Conservation (phyloP, 2,888 invertebrate species). For the Caenorhabditis wallacei region DNA sequence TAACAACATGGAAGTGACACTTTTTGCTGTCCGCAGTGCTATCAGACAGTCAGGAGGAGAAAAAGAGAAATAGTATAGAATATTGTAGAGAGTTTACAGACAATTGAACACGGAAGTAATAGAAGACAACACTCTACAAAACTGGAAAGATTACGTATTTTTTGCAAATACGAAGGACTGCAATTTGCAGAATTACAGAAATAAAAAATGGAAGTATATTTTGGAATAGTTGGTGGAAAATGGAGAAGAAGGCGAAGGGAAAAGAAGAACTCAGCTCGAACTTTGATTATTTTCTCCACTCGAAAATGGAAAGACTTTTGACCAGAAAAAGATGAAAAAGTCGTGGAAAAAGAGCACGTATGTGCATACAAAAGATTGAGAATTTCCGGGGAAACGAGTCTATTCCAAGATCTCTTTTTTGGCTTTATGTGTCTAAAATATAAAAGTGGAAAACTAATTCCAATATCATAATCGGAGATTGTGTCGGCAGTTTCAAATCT, state of each 20-base stretch:
- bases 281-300: slow-evolving; percentile 17
- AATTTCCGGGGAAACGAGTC: slow-evolving; percentile 43
- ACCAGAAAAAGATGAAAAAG: slow-evolving; percentile 36
- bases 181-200: slow-evolving; percentile 43
- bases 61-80: slow-evolving; percentile 24
- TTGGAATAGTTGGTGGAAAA: slow-evolving; percentile 13
- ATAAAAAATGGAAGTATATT: slow-evolving; percentile 10
- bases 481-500: not conserved
- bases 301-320: slow-evolving; percentile 35
- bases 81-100: slow-evolving; percentile 32
- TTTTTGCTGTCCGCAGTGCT: slow-evolving; percentile 39
- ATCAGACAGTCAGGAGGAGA: slow-evolving; percentile 55
- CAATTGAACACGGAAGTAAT: slow-evolving; percentile 56
- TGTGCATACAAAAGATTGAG: slow-evolving; percentile 42
- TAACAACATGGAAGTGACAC: slow-evolving; percentile 53
- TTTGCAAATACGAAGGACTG: slow-evolving; percentile 45
- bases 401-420: slow-evolving; percentile 14
- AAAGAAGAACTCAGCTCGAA: slow-evolving; percentile 29
- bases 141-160: slow-evolving; percentile 62
- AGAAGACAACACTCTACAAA: slow-evolving; percentile 18
- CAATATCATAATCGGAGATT: not conserved
- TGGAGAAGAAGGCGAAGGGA: slow-evolving; percentile 17
- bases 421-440: slow-evolving; percentile 14
- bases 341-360: slow-evolving; percentile 39
- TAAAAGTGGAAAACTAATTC: slow-evolving; percentile 9